Conservation (phyloP, 2,888 invertebrate genomes). For the Machimus rusticus region DNA sequence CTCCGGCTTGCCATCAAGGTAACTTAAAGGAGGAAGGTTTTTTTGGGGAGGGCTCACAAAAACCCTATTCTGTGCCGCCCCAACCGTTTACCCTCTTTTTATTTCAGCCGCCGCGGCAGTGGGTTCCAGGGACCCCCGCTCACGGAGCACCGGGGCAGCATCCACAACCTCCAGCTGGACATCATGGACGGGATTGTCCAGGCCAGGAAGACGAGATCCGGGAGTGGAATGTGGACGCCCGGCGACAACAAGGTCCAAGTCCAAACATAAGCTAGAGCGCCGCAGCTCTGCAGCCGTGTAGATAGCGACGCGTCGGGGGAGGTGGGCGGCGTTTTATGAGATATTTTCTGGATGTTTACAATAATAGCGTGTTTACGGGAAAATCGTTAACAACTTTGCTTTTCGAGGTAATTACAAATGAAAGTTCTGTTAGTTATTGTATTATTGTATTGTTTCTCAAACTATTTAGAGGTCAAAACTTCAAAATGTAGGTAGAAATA, state of each 20-base stretch:
- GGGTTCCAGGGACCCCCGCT: conserved; percentile 72
- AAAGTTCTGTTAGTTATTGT: not conserved
- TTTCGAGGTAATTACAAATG: conserved; percentile 1
- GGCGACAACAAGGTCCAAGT: conserved; percentile 60
- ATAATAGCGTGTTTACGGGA: conserved; percentile 17
- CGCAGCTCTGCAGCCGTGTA: not conserved
- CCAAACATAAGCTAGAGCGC: conserved; percentile 56
- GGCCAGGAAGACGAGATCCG: conserved; percentile 70
- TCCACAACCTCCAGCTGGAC: conserved; percentile 84
- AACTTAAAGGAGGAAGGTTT: conserved; percentile 47
- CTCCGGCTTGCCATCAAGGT: conserved; percentile 73
- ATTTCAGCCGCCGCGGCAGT: conserved; percentile 59
- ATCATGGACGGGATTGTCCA: conserved; percentile 89
- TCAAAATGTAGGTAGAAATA: too few relatives aligned
- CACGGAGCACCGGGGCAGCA: conserved; percentile 76
- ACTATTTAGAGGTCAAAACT: not conserved
- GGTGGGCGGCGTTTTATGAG: not conserved
- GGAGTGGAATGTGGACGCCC: conserved; percentile 70
- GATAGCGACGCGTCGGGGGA: not conserved
- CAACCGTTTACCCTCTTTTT: conserved; percentile 5
- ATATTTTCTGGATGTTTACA: conserved; percentile 29
- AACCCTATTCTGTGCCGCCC: not conserved
- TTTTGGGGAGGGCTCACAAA: not conserved
- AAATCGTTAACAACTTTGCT: conserved; percentile 26
- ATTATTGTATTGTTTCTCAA: not conserved